Base-by-base conservation (phyloP, 2,888 invertebrate genomes). In the Nymphalis polychloros region DNA sequence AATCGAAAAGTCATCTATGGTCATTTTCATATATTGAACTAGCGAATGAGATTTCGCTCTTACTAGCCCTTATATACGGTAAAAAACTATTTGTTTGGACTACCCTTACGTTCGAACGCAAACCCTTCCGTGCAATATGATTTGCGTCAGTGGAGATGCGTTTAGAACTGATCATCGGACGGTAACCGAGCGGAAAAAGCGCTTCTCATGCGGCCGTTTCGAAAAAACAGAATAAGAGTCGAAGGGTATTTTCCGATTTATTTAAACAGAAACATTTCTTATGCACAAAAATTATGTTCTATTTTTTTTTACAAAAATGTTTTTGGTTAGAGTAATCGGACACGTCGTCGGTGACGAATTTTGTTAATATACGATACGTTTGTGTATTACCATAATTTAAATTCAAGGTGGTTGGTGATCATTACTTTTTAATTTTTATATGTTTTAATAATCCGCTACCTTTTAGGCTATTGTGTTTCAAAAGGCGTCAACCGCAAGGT, bases 161-260 rank as follows among this genome's bases (percentile, higher is more conserved):
- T 88, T 88, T 84, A 77, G 87, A 87, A 87, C 89, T 91, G 91
- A 92, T 92, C 92, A 90, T 87, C 88, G 85, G 84, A 80, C 85
- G 91, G 90, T 91, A 92, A 92, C 92, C 87, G 92, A 92, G 82
- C 89, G 92, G 92, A 92, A 92, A 92, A 92, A 92, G 79, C 87
- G 88, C 91, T 85, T 89, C 88, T 92, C 92, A 92, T 92, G 88
- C 81, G 80, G 81, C 77, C 84, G 81, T 83, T 84, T 82, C 83
- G 83, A 68, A 73, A 35, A 70, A 61, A 68, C 65, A 65, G 59
- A 66, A 72, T 66, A 27, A 31, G 68, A 67, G 53, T 68, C 60
- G 49, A 71, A 69, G 65, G 62, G 53, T 61, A 35, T 62, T 57
- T 55, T 55, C 55, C 55, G 27, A 20, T 17, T 16, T 57, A 57